phyloP scores from a whole-genome alignment of 2,113 vertebrate species.

The Podocnemis expansa region DNA sequence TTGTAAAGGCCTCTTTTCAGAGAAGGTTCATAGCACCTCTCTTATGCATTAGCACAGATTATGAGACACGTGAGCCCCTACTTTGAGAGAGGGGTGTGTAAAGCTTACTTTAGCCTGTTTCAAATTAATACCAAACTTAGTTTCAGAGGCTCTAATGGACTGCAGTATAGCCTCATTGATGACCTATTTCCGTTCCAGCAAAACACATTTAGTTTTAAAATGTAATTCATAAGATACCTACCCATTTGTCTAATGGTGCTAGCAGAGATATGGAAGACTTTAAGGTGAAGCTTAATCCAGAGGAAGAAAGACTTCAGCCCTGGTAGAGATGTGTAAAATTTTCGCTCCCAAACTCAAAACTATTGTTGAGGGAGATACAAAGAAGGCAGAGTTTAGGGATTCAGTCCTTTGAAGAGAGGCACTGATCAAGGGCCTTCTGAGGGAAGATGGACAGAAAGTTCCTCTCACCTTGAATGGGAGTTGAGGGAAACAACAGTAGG shows the following conservation, averaged over 20 bases:
- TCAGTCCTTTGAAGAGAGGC: background rate
- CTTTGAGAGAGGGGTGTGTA: background rate
- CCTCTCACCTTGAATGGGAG: background rate
- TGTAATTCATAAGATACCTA: background rate
- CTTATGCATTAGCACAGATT: background rate
- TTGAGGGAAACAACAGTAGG: background rate
- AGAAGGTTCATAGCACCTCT: background rate
- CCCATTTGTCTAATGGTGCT: background rate
- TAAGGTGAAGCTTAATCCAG: background rate
- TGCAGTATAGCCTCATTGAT: background rate
- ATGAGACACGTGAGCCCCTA: background rate
- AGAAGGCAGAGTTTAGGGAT: background rate
- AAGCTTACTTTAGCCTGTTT: background rate
- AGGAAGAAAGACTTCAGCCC: background rate
- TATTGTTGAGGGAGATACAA: background rate
- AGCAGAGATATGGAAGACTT: background rate
- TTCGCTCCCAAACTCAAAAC: background rate
- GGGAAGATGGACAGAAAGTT: background rate
- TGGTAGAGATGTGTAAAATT: background rate
- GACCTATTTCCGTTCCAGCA: background rate
- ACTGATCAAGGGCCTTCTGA: background rate
- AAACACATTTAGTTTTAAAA: background rate
- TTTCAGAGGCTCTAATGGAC: background rate
- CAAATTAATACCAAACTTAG: background rate
- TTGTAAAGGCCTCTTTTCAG: background rate